Base-by-base conservation (phyloP, 1,140 invertebrate species). In the Spodoptera litura region DNA sequence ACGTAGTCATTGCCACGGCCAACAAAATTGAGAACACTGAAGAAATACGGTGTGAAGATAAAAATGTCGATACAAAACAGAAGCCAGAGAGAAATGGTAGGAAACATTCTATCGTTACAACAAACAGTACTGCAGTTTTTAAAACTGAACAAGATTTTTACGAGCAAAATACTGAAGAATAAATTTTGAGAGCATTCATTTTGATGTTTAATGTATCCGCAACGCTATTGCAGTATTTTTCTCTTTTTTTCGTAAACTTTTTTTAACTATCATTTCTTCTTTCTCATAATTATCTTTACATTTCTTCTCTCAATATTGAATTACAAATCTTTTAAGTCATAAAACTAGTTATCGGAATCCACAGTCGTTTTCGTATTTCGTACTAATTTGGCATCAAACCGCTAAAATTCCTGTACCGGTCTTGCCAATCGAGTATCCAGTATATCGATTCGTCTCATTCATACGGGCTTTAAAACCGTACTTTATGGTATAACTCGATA, bases 361-460 rank as follows among this genome's bases (percentile, higher is more conserved):
- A 10, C 62, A 49, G 38, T 44, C n/a, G 61, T 44, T 44, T 44
- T 44, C 35, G 62, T 49, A 44, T 44, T 44, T 25, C 9, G 15
- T 25, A 44, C 38, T 25, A 66, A 66, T 66, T 66, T 49, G 38
- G 62, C 62, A 49, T 20, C 62, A 10, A 15, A 12, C n/a, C 15
- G 38, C 62, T 66, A 49, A 66, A 61, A 66, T 66, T 70, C 66
- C 25, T 52, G 25, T 25, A 70, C 66, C 49, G 66, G 66, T 70
- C 25, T 53, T n/a, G 44, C 11, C 13, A 70, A 70, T 70, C 38
- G 20, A 66, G 38, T 66, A 66, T 49, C 49, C 1, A 20, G 38
- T 49, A 12, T n/a, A 70, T 70, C 66, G 66, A 70, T 70, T 52
- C 49, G 49, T 53, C 66, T 52, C 66, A 70, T 70, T 70, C 66